A percentile compares a stretch with the other conserved stretches of the same genome.
Conservation (phyloP, 2,113 vertebrate species). For the Sceloporus tristichus region DNA sequence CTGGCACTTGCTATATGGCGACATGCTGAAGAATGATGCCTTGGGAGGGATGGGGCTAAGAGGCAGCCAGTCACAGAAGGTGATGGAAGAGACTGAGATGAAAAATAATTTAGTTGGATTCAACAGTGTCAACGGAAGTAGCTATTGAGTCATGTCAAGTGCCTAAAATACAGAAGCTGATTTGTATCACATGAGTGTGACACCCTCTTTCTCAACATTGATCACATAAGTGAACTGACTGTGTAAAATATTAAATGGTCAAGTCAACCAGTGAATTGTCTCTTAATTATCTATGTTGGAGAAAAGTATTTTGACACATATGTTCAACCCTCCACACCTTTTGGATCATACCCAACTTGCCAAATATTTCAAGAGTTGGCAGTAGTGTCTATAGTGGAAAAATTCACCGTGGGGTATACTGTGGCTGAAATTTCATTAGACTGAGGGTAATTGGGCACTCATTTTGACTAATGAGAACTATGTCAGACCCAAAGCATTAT, state of each 20-base stretch:
- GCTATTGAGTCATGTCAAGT: no score
- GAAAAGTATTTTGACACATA: conserved; percentile 39
- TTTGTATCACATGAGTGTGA: no score
- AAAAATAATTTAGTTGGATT: no score
- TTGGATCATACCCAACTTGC: neutral
- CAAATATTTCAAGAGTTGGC: neutral
- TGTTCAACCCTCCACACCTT: neutral
- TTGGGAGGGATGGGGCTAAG: neutral
- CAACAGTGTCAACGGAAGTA: no score
- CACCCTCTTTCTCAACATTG: no score
- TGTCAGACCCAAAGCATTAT: neutral
- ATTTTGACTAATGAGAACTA: neutral
- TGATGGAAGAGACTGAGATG: no score
- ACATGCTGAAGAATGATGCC: neutral
- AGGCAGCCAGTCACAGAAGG: neutral
- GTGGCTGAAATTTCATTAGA: neutral
- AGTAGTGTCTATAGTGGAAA: neutral
- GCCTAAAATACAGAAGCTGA: no score
- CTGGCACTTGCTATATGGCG: neutral
- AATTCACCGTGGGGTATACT: neutral
- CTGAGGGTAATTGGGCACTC: neutral
- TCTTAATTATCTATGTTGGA: neutral
- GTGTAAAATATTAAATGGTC: neutral
- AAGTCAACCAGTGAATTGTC: neutral
- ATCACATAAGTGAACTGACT: neutral